Base-by-base conservation (phyloP, 1,140 invertebrate species). In the Heterodera carotae region DNA sequence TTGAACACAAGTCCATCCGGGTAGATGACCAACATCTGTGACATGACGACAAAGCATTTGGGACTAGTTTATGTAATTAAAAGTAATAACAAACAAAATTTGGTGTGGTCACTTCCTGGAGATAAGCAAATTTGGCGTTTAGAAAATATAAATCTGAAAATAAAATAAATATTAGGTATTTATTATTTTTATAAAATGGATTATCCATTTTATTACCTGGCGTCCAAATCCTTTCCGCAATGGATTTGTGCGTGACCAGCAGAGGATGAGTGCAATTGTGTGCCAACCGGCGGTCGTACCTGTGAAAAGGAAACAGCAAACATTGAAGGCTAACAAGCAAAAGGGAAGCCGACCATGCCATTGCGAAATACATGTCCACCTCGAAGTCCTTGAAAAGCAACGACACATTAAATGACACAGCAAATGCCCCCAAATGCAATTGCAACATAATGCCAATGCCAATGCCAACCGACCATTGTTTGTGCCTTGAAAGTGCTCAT, bases 211-310 rank as follows among this genome's bases (percentile, higher is more conserved):
- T 12, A 8, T 43, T 22, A n/a, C 43, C 36, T n/a, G 33, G n/a
- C 15, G 25, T 80, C 29, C 69, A 66, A 27, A 82, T 43, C 6
- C 68, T 39, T 34, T 80, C 73, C 10, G 75, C 81, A 29, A 85
- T 72, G 53, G 74, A 83, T 76, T 88, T 86, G 72, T 87, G 85
- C 7, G 85, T 82, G 18, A 86, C 83, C 43, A 86, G 71, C 43
- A 86, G 86, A 10, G 85, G 85, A 80, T 86, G 82, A 5, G 84
- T 85, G 76, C 85, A 86, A 69, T 86, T 86, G 76, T 86, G 85
- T 29, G 85, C 76, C 27, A 86, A 56, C 25, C 85, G 69, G 27
- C 86, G 81, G 73, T 86, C 85, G 53, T 85, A 88, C 43, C 43
- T 64, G 36, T 43, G 39, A 43, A 43, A 43, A 43, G 39, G 12